Conservation (phyloP, 2,888 invertebrate species). For the Siphonodentalium dalli region DNA sequence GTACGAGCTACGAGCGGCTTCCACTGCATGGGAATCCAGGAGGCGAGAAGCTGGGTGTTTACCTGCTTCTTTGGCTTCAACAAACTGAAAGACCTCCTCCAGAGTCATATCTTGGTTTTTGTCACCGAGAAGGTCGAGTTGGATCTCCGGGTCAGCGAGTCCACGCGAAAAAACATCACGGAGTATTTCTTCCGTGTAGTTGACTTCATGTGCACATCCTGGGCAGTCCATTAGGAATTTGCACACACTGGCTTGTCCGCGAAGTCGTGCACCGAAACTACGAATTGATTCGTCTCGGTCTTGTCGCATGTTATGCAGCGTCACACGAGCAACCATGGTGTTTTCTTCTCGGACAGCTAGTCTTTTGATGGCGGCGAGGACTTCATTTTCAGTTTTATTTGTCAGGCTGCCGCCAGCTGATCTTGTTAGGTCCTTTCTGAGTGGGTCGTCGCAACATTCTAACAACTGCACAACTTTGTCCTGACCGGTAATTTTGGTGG, state of each 20-base stretch:
- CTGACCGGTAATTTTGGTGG: slow-evolving; percentile 27
- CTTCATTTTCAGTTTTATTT: slow-evolving; percentile 19
- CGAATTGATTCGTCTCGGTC: slow-evolving; percentile 29
- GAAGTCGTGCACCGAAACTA: slow-evolving; percentile 25
- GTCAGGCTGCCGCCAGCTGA: slow-evolving; percentile 19
- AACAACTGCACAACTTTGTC: slow-evolving; percentile 30
- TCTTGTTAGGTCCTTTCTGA: slow-evolving; percentile 31
- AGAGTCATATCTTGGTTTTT: slow-evolving; percentile 32
- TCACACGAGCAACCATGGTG: slow-evolving; percentile 27
- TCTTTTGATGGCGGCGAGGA: slow-evolving; percentile 20
- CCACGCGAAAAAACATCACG: slow-evolving; percentile 24
- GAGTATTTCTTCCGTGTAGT: slow-evolving; percentile 28
- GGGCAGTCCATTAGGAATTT: slow-evolving; percentile 25
- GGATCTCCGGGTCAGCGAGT: slow-evolving; percentile 29
- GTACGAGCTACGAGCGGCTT: slow-evolving; percentile 18
- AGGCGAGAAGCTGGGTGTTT: slow-evolving; percentile 33
- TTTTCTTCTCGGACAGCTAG: slow-evolving; percentile 31
- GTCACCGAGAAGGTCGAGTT: slow-evolving; percentile 29
- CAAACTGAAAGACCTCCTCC: slow-evolving; percentile 23
- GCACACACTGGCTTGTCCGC: slow-evolving; percentile 31
- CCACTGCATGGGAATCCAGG: slow-evolving; percentile 8
- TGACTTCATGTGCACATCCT: slow-evolving; percentile 20
- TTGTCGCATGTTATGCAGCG: slow-evolving; percentile 30
- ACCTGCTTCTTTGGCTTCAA: slow-evolving; percentile 31
- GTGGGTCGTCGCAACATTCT: slow-evolving; percentile 33